Evolutionary conservation across 2,888 invertebrate species (phyloP), one percentile per base, ranked within the genome.

Genomic region (Isoperla grammatica): DNA sequence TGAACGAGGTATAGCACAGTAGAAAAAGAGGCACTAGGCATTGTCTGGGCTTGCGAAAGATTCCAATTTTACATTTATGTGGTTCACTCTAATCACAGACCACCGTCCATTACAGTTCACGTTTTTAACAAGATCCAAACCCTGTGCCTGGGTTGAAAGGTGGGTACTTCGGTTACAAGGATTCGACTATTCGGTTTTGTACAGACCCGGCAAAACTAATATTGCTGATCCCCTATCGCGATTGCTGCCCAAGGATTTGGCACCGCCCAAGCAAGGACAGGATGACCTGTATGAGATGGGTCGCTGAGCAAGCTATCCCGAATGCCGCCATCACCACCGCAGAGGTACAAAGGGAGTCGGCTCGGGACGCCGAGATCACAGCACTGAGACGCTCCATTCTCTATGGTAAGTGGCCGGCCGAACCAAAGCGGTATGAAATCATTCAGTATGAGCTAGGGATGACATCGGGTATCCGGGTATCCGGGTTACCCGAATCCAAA

Each of bases 11-110:
- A 72, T 64, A 75, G 67, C 5, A 29, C 23, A 35, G 35, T 9
- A 13, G 50, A 50, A 19, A 50, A 35, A 19, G 50, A 50, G 19
- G 5, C 72, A 20, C 65, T 75, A 11, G 70, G 70, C 9, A 62
- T 75, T 3, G 68, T 75, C 12, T 76, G 69, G 67, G 73, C 71
- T 2, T 68, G 74, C 6, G 69, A 72, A 56, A 67, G 69, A 57
- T 77, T 76, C 63, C 69, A 73, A 57, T 65, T 69, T 15, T 76
- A 71, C 61, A 42, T 76, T 2, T 71, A 65, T 62, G 76, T 9
- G 22, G 19, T 48, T 48, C 22, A 22, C 19, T 12, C 22, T 48
- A 11, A 12, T 20, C 13, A 48, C 48, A 1, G 48, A 48, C 13
- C 48, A 48, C n/a, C 20, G 23, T 9, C 48, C 48, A 48, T 22